Evolutionary conservation across 1,140 invertebrate species (phyloP), one percentile per base, ranked within the genome.

Genomic region (Drosophila kanapiae): DNA sequence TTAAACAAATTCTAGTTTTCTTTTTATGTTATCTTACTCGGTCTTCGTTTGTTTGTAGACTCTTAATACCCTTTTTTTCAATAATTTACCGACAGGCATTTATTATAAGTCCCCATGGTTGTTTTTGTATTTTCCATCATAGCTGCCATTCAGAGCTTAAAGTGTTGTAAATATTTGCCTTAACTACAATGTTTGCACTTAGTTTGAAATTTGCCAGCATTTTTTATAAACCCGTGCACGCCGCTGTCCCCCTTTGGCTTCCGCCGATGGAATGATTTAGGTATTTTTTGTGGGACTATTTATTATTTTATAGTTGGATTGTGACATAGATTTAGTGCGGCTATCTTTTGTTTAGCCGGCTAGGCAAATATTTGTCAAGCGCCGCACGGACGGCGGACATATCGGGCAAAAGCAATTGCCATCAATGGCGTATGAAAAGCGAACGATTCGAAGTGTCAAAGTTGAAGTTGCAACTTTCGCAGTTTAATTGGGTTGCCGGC

Each of bases 151-250:
- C 38, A 35, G 33, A 81, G 80, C 75, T 90, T 72, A 88, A 88
- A 84, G 75, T 84, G 75, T 70, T 90, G 81, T 76, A 90, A 88
- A 88, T 88, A 90, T 88, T 88, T 90, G 84, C 60, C 75, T 64
- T 69, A 74, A 70, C 48, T 11, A 75, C 78, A 76, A 62, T 88
- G 84, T 88, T 88, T 90, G 85, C 81, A 79, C 62, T 85, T 78
- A 75, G 78, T 77, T 42, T 51, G 38, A 87, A 88, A 90, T 81
- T 84, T 83, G 80, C 84, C 62, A 72, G 63, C 62, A 78, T 81
- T 88, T 88, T 88, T 88, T 90, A 78, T 75, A 51, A 42, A 6
- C 49, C 43, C 58, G 29, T 54, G 7, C 51, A 9, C 9, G 13
- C 14, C 18, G 29, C 33, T 56, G 40, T 45, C 61, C 31, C 11